Conservation (phyloP, 2,113 vertebrate genomes). For the Melanerpes aurifrons region DNA sequence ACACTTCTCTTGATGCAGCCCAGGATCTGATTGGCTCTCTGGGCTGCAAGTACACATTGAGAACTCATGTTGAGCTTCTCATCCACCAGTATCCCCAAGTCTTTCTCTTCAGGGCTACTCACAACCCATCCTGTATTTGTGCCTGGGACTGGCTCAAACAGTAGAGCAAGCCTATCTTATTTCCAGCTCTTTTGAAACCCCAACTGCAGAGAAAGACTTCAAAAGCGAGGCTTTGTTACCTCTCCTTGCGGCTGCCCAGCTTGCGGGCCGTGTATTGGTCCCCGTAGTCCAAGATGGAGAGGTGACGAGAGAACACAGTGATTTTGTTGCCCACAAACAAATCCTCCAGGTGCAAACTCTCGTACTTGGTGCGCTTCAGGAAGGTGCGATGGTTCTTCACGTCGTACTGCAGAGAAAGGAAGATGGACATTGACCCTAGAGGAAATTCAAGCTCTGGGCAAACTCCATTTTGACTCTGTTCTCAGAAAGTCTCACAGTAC, state of each 20-base stretch:
- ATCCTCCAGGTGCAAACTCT: slow-evolving; percentile 85
- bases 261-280: slow-evolving; percentile 92
- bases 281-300: slow-evolving; percentile 89
- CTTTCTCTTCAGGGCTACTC: too few species aligned
- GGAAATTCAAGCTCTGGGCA: background rate
- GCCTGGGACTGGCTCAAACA: too few species aligned
- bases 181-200: background rate
- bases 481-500: background rate
- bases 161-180: background rate
- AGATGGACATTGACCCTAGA: background rate
- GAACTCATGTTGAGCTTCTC: too few species aligned
- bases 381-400: slow-evolving; percentile 91
- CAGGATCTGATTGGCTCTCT: too few species aligned
- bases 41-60: too few species aligned
- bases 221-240: slow-evolving; percentile 72
- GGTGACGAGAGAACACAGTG: slow-evolving; percentile 89
- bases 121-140: too few species aligned
- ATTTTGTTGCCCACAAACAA: slow-evolving; percentile 92
- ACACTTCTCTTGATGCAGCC: too few species aligned
- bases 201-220: background rate
- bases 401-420: slow-evolving; percentile 83
- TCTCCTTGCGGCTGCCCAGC: slow-evolving; percentile 91
- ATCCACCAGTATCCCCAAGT: too few species aligned
- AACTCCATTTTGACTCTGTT: background rate
- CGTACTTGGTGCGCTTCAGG: slow-evolving; percentile 86